These are phyloP conservation scores for Myioborus melanocephalus DNA, from an alignment of 2,797 vertebrate genomes.

Conservation along the genomic window DNA sequence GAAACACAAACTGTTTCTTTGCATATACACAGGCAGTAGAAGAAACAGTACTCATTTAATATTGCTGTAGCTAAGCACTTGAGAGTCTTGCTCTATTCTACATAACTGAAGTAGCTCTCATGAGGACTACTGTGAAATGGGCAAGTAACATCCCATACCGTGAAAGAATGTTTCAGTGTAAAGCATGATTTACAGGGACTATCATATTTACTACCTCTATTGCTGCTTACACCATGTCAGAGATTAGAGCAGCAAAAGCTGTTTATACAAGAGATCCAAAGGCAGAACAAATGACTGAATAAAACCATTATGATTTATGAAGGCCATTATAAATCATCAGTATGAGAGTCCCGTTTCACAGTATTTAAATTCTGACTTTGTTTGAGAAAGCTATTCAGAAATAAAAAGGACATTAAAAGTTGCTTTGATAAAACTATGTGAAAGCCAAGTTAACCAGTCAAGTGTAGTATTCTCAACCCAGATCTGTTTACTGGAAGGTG, in stretches of 20 bases:
- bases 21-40: not conserved
- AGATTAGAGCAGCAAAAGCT: not conserved
- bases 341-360: not conserved
- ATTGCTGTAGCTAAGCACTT: not conserved
- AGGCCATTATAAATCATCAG: not conserved
- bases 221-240: not conserved
- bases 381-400: not conserved
- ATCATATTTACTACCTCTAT: not conserved
- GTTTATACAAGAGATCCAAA: not conserved
- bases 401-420: not conserved
- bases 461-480: conserved; percentile 22
- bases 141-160: not conserved
- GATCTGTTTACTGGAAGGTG: conserved; percentile 54
- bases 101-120: not conserved
- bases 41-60: not conserved
- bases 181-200: not conserved
- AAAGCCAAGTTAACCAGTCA: conserved; percentile 35
- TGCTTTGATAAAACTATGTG: not conserved
- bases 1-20: not conserved
- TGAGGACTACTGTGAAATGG: not conserved
- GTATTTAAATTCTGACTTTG: not conserved
- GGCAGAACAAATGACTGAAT: not conserved
- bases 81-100: not conserved
- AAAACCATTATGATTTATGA: not conserved
- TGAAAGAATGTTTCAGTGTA: not conserved